Conservation (phyloP, 2,113 vertebrate species). For the Dipodomys ordii region DNA sequence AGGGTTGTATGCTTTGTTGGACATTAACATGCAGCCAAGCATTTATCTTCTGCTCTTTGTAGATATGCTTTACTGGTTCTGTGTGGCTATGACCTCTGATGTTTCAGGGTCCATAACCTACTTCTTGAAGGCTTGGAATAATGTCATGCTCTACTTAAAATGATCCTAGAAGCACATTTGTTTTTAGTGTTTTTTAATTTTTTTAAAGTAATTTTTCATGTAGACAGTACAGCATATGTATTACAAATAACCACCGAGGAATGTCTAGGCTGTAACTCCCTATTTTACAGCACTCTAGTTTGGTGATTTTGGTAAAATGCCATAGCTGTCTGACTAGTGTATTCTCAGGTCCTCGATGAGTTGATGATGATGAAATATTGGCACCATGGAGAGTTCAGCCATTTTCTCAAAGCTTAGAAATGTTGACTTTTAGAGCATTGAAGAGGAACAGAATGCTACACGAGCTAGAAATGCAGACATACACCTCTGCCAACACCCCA, state of each 20-base stretch:
- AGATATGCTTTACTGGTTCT: not conserved
- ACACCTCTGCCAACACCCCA: conserved; percentile 61
- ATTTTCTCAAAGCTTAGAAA: conserved; percentile 24
- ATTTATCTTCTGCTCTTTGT: not conserved
- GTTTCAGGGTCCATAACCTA: not conserved
- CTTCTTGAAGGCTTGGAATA: not conserved
- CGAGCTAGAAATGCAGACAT: conserved; percentile 55
- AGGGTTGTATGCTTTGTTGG: not conserved
- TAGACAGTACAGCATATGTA: not conserved
- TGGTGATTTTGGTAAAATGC: conserved; percentile 1
- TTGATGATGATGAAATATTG: not conserved
- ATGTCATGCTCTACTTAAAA: conserved; percentile 13
- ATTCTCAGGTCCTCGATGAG: conserved; percentile 1
- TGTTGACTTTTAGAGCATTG: conserved; percentile 52
- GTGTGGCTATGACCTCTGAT: not conserved
- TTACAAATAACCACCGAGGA: not conserved
- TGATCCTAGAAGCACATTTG: conserved; percentile 5
- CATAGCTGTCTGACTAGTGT: not conserved
- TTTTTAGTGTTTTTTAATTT: not conserved
- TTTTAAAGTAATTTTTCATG: conserved; percentile 16
- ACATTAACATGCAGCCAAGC: not conserved
- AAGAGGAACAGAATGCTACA: conserved; percentile 49
- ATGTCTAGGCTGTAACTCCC: not conserved
- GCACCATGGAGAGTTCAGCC: not conserved
- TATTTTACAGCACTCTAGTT: conserved; percentile 15